phyloP scores from a whole-genome alignment of 2,113 vertebrate species.

The Leptocoma aspasia region DNA sequence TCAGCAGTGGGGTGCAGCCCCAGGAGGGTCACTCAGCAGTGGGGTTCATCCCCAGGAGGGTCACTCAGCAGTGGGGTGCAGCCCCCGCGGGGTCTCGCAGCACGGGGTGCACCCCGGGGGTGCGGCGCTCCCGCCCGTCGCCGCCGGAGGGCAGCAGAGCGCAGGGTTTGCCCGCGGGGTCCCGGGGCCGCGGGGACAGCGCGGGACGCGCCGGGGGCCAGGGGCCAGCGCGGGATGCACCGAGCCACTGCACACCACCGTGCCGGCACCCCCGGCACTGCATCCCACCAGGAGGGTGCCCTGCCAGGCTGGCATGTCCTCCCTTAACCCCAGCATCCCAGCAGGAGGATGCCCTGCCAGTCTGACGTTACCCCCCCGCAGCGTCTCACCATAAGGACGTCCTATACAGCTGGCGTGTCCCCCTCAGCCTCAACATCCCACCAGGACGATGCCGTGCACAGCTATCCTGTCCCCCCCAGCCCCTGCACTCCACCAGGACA shows the following conservation, averaged over 20 bases:
- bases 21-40: accelerated
- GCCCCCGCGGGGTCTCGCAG: no score
- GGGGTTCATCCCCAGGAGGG: accelerated
- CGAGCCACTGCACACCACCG: accelerated
- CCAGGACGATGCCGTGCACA: not conserved
- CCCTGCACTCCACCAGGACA: accelerated
- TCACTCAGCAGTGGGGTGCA: accelerated
- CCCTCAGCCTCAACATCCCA: not conserved
- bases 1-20: no score
- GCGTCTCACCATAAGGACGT: not conserved
- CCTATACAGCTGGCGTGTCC: no score
- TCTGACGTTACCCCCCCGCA: not conserved
- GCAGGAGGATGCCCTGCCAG: not conserved
- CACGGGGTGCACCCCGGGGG: not conserved
- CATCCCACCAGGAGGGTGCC: accelerated
- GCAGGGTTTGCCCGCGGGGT: no score
- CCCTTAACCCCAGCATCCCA: not conserved
- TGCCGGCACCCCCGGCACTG: no score
- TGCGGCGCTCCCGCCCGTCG: not conserved
- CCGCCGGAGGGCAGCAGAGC: no score
- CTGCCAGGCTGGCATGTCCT: no score
- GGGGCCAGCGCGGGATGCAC: not conserved
- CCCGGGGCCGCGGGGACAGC: no score
- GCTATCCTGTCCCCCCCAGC: not conserved
- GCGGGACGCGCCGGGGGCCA: no score